Conservation (phyloP, 37 sponge, comb jelly and placozoan species). For the Petrosia ficiformis region DNA sequence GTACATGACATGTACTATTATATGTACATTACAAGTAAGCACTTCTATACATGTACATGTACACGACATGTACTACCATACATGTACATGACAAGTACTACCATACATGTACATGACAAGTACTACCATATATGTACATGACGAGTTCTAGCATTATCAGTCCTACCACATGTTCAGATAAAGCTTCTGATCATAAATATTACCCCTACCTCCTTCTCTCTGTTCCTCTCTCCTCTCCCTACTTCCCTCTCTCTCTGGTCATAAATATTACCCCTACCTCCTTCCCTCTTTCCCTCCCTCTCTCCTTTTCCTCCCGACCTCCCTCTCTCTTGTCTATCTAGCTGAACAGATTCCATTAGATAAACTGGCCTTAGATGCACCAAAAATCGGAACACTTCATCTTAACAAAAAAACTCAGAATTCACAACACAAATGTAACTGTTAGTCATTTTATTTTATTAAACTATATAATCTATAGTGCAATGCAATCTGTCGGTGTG, state of each 20-base stretch:
- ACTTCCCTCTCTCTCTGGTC: neutral
- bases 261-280: neutral
- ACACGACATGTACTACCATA: no score
- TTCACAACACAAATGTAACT: neutral
- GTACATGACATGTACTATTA: no score
- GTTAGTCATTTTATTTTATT: no score
- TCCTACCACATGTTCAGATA: neutral
- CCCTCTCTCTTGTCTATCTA: neutral
- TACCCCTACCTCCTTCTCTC: no score
- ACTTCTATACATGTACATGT: no score
- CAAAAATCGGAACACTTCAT: conserved; percentile 36
- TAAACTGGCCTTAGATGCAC: conserved; percentile 19
- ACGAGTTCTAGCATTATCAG: no score
- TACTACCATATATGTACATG: no score
- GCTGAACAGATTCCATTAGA: conserved; percentile 51
- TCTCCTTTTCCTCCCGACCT: conserved; percentile 3
- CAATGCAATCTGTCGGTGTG: no score
- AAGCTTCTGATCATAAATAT: neutral
- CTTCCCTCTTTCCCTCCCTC: conserved; percentile 9
- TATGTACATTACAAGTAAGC: no score
- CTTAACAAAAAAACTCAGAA: neutral
- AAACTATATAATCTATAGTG: no score
- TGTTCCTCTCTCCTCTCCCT: neutral
- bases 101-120: no score
- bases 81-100: no score